Conservation (phyloP, 2,113 vertebrate species). For the Grammomys surdaster region DNA sequence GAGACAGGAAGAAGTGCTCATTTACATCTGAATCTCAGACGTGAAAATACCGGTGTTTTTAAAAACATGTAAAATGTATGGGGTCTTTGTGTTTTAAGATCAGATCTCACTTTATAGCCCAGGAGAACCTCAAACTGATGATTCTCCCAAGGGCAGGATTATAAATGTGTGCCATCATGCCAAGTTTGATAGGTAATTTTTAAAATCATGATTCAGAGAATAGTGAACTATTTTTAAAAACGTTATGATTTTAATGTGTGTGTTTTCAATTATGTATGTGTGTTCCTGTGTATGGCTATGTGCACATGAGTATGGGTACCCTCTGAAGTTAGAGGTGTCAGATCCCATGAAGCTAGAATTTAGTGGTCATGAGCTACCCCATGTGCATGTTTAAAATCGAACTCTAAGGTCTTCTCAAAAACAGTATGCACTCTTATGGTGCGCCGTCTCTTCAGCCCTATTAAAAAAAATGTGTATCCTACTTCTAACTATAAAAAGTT, state of each 20-base stretch:
- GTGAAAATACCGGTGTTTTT: background rate
- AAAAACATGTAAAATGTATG: background rate
- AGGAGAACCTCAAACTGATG: background rate
- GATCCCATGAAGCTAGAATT: background rate
- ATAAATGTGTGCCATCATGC: background rate
- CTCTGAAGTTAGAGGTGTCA: background rate
- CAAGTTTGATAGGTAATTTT: background rate
- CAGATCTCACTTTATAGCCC: background rate
- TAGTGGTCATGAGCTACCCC: background rate
- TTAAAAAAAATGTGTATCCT: background rate
- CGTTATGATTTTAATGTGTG: background rate
- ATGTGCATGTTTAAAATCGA: background rate
- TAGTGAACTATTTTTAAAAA: background rate
- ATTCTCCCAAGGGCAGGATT: background rate
- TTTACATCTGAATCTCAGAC: background rate
- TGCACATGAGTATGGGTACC: background rate
- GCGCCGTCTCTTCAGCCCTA: background rate
- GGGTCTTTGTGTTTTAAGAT: background rate
- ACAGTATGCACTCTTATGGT: background rate
- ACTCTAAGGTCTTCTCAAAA: background rate
- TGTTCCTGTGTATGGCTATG: background rate
- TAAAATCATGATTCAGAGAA: slow-evolving; percentile 3
- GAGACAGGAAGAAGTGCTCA: background rate
- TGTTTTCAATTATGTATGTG: background rate
- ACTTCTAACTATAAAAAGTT: background rate